These are phyloP conservation scores for Solenopsis fugax DNA, from an alignment of 1,140 invertebrate genomes.

Conservation along the genomic window DNA sequence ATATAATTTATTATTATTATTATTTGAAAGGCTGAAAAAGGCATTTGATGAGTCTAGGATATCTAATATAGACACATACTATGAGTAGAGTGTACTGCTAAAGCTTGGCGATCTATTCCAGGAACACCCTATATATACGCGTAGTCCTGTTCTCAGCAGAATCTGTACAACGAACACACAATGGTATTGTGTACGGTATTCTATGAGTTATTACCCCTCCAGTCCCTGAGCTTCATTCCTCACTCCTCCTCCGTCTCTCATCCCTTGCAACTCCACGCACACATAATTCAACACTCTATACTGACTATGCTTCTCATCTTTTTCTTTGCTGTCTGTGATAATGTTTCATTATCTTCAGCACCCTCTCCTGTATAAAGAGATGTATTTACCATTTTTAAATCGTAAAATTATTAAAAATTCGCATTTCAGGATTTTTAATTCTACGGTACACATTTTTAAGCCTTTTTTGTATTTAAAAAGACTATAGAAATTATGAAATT, in stretches of 20 bases:
- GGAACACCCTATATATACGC: conserved; percentile 59
- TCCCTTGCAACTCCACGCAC: conserved; percentile 60
- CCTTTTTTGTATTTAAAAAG: background rate
- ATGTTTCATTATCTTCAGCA: conserved; percentile 78
- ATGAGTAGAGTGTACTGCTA: conserved; percentile 25
- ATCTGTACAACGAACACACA: conserved; percentile 83
- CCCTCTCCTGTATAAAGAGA: conserved; percentile 11
- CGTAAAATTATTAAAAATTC: background rate
- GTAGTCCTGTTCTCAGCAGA: conserved; percentile 72
- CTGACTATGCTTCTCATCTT: conserved; percentile 74
- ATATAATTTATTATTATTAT: background rate
- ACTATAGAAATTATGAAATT: background rate
- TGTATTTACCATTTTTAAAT: background rate
- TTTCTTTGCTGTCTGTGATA: conserved; percentile 74
- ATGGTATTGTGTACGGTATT: conserved; percentile 84
- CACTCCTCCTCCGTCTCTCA: conserved; percentile 70
- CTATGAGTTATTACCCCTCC: conserved; percentile 85
- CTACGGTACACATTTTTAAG: background rate
- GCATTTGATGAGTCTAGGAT: background rate
- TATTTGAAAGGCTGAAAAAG: background rate
- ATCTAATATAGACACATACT: conserved; percentile 34
- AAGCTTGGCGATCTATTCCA: conserved; percentile 42
- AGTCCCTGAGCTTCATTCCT: conserved; percentile 77
- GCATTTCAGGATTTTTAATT: background rate
- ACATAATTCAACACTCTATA: conserved; percentile 84